Base-by-base conservation (phyloP, 2,888 invertebrate species). In the Polyommatus iphigenia region DNA sequence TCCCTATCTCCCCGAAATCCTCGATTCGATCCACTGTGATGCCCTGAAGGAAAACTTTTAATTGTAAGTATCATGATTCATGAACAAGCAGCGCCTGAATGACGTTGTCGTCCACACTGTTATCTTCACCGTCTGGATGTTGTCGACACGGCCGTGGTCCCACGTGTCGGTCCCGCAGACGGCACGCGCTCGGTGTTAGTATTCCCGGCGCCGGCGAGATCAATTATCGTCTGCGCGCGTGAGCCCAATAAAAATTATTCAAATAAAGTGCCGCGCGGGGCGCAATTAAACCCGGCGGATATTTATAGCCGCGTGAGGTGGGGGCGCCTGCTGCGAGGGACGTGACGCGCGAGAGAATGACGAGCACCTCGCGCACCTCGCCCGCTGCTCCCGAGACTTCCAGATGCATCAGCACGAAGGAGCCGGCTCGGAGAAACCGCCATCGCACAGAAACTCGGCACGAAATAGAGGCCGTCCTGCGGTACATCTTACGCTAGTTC, bases 161-260 rank as follows among this genome's bases (percentile, higher is more conserved):
- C 57, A 5, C 18, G 57, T 24, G 2, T 24, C 2, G 59, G 10
- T 20, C 20, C 54, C 2, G 54, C 54, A 54, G 54, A 54, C 54
- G 18, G 54, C 18, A 54, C 5, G 46, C 46, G 10, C 46, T 2
- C 5, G 5, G 15, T 18, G 36, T 67, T 67, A 32, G 77, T 79
- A 77, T 79, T 77, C 78, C 76, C 72, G 76, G 77, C 71, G 77
- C 71, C 75, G 62, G 78, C 76, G 71, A 36, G 72, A 72, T 72
- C 41, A 41, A 41, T 72, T 41, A 41, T 72, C 72, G 72, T 72
- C 71, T 71, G n/a, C 8, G 36, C 36, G 41, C 72, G 72, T 41
- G 72, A 72, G 41, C 3, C 41, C 41, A 72, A 41, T 72, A 72
- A 72, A 72, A 72, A 72, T 32, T 72, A 72, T 72, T 72, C 72